Percentiles rank a stretch among this genome's conserved stretches.
These are phyloP conservation scores for Hemibagrus wyckioides DNA, from an alignment of 2,113 vertebrate genomes.

Conservation along the genomic window DNA sequence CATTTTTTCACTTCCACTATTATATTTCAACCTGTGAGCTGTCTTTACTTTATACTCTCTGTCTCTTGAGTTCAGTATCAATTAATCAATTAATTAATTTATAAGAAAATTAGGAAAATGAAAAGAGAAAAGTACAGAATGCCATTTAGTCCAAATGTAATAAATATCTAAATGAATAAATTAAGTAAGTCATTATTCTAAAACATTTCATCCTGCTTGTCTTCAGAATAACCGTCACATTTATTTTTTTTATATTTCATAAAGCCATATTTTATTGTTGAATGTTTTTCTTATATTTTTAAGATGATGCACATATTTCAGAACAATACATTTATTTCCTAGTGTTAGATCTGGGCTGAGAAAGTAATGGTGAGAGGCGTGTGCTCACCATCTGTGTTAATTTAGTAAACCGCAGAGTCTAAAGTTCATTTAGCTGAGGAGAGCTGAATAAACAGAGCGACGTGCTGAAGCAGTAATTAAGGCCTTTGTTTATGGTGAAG, in stretches of 20 bases:
- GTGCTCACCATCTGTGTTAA: not conserved
- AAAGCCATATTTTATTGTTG: too few relatives aligned
- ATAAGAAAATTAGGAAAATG: not conserved
- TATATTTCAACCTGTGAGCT: not conserved
- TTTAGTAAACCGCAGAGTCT: not conserved
- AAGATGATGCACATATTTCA: too few relatives aligned
- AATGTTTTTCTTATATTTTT: too few relatives aligned
- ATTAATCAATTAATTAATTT: not conserved
- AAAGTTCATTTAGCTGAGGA: not conserved
- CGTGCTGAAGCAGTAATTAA: not conserved
- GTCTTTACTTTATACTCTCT: not conserved
- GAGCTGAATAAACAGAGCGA: not conserved
- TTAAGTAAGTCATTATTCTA: not conserved
- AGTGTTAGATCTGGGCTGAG: not conserved
- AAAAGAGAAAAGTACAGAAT: not conserved
- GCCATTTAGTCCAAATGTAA: not conserved
- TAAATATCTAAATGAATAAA: not conserved
- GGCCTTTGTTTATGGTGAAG: not conserved
- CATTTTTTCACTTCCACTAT: not conserved
- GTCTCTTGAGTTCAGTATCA: not conserved
- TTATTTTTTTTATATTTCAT: too few relatives aligned
- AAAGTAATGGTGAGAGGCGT: not conserved
- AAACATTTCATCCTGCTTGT: too few relatives aligned
- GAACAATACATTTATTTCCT: not conserved
- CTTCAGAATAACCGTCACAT: too few relatives aligned